These are phyloP conservation scores for Hydrolagus affinis DNA, from an alignment of 2,113 vertebrate species.

Conservation along the genomic window DNA sequence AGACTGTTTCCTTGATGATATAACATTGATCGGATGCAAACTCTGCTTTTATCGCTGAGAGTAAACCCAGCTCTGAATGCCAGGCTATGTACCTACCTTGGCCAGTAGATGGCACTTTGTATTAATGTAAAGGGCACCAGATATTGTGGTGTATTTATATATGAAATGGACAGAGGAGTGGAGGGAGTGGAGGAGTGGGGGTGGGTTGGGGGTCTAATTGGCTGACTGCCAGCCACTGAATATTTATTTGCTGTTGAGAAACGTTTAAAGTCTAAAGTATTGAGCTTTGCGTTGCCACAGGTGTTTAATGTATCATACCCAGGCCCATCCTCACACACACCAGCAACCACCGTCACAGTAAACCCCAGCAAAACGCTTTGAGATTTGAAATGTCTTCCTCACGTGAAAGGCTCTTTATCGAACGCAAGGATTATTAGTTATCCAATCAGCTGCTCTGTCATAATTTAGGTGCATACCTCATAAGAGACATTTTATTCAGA, in stretches of 20 bases:
- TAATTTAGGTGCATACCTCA: not conserved
- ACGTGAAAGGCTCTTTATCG: no score
- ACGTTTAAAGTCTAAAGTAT: not conserved
- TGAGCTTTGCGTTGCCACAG: not conserved
- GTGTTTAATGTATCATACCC: not conserved
- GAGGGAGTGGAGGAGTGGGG: no score
- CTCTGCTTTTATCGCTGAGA: no score
- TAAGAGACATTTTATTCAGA: not conserved
- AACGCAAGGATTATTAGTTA: not conserved
- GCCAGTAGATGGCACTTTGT: not conserved
- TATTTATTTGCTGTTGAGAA: constrained; percentile 8
- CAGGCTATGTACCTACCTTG: not conserved
- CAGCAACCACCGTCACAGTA: no score
- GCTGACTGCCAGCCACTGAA: not conserved
- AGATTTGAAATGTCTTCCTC: no score
- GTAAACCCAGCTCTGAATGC: not conserved
- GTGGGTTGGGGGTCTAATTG: not conserved
- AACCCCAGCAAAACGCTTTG: no score
- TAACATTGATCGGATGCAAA: no score
- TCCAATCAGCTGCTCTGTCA: not conserved
- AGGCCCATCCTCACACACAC: not conserved
- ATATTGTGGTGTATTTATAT: not conserved
- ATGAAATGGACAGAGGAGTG: not conserved
- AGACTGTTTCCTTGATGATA: no score
- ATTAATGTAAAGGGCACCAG: not conserved